Evolutionary conservation across 2,888 invertebrate genomes (phyloP).

Genomic region (Auanema freiburgensis): DNA sequence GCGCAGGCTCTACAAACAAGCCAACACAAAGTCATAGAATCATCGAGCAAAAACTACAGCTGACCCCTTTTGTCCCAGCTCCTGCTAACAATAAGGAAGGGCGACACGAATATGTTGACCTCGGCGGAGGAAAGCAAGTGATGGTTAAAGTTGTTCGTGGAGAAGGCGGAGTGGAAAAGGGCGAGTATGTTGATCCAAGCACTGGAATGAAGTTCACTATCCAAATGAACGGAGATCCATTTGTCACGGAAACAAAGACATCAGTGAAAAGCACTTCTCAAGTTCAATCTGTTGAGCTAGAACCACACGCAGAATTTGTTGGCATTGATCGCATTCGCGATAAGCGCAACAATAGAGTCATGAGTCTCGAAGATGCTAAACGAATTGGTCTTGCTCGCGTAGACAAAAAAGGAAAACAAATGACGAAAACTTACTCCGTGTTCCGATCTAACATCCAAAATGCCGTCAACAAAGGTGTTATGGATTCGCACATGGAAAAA

Average conservation of each 20-base stretch:
- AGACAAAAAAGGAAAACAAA: slow-evolving; percentile 65
- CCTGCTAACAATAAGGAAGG: slow-evolving; percentile 29
- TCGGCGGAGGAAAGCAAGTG: slow-evolving; percentile 64
- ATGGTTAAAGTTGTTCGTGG: slow-evolving; percentile 63
- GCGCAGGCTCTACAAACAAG: slow-evolving; percentile 26
- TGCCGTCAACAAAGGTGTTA: slow-evolving; percentile 76
- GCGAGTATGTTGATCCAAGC: slow-evolving; percentile 62
- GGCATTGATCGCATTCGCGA: slow-evolving; percentile 64
- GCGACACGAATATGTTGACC: slow-evolving; percentile 59
- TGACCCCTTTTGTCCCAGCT: slow-evolving; percentile 55
- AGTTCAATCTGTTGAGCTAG: slow-evolving; percentile 63
- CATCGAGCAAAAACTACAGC: slow-evolving; percentile 59
- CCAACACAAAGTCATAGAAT: slow-evolving; percentile 29
- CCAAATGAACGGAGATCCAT: slow-evolving; percentile 64
- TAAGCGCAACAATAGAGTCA: slow-evolving; percentile 58
- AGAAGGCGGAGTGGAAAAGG: slow-evolving; percentile 62
- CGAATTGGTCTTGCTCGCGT: slow-evolving; percentile 63
- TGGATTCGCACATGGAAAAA: slow-evolving; percentile 77
- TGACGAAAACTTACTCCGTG: slow-evolving; percentile 61
- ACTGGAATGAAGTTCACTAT: slow-evolving; percentile 65
- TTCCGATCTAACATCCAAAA: slow-evolving; percentile 63
- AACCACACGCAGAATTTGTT: slow-evolving; percentile 64
- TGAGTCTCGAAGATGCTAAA: slow-evolving; percentile 64
- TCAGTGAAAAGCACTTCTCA: slow-evolving; percentile 63
- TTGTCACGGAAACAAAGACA: slow-evolving; percentile 64